These are phyloP conservation scores for Chlorocebus sabaeus DNA, from an alignment of 2,113 vertebrate genomes.

Conservation along the genomic window DNA sequence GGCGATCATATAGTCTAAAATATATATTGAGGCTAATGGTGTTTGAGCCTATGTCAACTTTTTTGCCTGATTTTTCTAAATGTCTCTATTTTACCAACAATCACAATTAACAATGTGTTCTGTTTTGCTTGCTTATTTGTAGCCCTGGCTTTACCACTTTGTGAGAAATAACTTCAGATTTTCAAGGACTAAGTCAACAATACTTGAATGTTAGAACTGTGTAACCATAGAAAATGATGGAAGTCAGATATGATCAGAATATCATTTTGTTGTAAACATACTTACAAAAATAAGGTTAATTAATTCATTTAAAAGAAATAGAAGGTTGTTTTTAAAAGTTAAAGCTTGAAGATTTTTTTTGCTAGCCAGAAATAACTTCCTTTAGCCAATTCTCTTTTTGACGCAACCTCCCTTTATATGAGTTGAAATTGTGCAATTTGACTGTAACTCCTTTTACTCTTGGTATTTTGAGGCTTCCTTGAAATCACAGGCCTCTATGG, in stretches of 20 bases:
- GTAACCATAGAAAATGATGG: not conserved
- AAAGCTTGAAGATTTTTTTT: not conserved
- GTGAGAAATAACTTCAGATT: not conserved
- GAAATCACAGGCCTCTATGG: not conserved
- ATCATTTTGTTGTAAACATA: not conserved
- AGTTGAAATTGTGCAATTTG: not conserved
- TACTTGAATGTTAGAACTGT: constrained; percentile 9
- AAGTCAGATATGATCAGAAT: not conserved
- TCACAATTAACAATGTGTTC: not conserved
- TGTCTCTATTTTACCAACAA: not conserved
- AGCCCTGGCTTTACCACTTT: not conserved
- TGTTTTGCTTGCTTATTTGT: not conserved
- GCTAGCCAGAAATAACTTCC: not conserved
- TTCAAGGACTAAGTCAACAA: not conserved
- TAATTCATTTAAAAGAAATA: not conserved
- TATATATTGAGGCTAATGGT: not conserved
- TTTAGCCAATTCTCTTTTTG: not conserved
- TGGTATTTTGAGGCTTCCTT: constrained; percentile 6
- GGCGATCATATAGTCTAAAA: not conserved
- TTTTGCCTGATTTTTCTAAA: not conserved
- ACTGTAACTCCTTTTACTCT: not conserved
- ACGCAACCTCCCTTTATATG: not conserved
- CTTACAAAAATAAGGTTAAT: not conserved
- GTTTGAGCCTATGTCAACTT: not conserved
- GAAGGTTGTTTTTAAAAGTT: not conserved